Conservation (phyloP, 2,888 invertebrate genomes). For the Rhamphomyia laevipes region DNA sequence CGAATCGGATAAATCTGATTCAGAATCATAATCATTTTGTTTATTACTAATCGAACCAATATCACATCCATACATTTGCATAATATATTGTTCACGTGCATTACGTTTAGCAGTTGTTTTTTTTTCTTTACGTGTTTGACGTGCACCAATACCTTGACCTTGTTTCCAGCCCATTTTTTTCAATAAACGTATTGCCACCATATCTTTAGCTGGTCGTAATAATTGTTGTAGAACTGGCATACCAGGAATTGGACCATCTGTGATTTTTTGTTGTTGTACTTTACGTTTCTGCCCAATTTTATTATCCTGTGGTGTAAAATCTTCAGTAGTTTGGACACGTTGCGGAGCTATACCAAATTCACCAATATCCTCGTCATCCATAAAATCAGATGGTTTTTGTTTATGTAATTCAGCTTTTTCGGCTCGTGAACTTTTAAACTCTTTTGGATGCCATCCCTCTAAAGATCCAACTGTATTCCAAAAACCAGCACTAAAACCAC, state of each 20-base stretch:
- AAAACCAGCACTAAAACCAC: conserved; percentile 94
- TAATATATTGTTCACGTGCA: conserved; percentile 27
- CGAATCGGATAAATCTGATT: conserved; percentile 10
- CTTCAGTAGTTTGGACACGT: conserved; percentile 63
- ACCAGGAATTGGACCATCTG: conserved; percentile 41
- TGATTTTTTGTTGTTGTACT: conserved; percentile 18
- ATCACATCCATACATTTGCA: conserved; percentile 31
- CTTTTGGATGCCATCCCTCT: conserved; percentile 88
- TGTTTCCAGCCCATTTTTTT: conserved; percentile 87
- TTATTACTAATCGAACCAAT: conserved; percentile 11
- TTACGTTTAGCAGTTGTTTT: conserved; percentile 24
- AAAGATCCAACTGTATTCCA: conserved; percentile 93
- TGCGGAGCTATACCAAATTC: conserved; percentile 94
- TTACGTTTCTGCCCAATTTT: conserved; percentile 34
- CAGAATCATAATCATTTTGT: conserved; percentile 11
- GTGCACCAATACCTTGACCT: conserved; percentile 58
- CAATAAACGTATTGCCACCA: conserved; percentile 75
- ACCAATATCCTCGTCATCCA: conserved; percentile 95
- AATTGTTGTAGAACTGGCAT: conserved; percentile 59
- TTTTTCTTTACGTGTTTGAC: conserved; percentile 38
- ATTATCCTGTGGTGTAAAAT: conserved; percentile 45
- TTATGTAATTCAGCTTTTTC: conserved; percentile 44
- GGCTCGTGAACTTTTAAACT: conserved; percentile 77
- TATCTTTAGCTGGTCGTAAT: conserved; percentile 65
- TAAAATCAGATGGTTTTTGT: conserved; percentile 83